Evolutionary conservation across 2,888 invertebrate species (phyloP), one percentile per base, ranked within the genome.

Genomic region (Eilema caniola): DNA sequence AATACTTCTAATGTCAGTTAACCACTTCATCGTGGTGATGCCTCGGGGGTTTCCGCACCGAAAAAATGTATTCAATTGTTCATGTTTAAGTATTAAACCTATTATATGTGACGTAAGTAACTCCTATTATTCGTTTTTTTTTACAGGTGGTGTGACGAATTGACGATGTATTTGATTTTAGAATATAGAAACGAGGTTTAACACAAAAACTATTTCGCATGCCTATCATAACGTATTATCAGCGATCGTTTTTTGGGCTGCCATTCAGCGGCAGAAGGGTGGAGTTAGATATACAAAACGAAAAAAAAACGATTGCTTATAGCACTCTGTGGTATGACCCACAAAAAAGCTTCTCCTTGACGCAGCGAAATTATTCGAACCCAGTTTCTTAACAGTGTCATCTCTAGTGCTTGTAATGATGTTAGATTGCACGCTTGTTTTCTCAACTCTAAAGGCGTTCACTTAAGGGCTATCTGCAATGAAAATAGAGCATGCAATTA

Each of bases 401-500:
- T 80, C 78, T 83, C 76, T 83, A 77, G 77, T 61, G n/a, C 24
- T 80, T 73, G 75, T 77, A 82, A 83, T 84, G 83, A 80, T 82
- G 80, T 82, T 77, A 78, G 33, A 82, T 75, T 82, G 73, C 77
- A 78, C 75, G 65, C 81, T 84, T 84, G 79, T 86, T 83, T 85
- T 86, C 76, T 85, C 81, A 84, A 86, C 85, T 79, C 73, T 75
- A 73, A 72, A 80, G 74, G 71, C 81, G 70, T 83, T 84, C 73
- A 82, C 78, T 86, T 87, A 85, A 86, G 81, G 83, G 74, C 82
- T 85, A 87, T 88, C 83, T 85, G 82, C 86, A 82, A 84, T 85
- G 84, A 88, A 90, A 92, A 88, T 88, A 83, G 88, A 89, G 85
- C 87, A 85, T 83, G 87, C 88, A 90, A 90, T 91, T 90, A 90